Evolutionary conservation across 2,113 vertebrate genomes (phyloP), one percentile per base, ranked within the genome.

Genomic region (Mesoclemmys tuberculata): DNA sequence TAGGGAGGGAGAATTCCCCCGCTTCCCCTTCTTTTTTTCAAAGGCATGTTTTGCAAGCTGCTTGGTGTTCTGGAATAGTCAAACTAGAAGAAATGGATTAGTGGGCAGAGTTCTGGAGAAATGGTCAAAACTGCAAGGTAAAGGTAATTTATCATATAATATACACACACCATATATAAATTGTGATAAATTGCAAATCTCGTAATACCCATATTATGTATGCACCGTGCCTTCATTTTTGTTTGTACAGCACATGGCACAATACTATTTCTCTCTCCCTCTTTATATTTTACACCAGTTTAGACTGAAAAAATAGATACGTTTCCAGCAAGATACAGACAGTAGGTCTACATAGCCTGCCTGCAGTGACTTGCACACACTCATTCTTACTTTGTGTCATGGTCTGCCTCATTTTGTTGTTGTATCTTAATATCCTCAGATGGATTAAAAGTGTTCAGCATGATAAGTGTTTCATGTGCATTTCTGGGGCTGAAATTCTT

Each of bases 131-230:
- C 89, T 64, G 46, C 79, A 92, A 95, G 87, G 90, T 95, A 80
- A 94, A 94, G 80, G 82, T 56, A 90, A 49, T 77, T 92, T 96
- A 92, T 93, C 92, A 93, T 84, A 68, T 87, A 31, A 87, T 86
- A 90, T 96, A 31, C 93, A 90, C 93, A 89, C 90, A 92, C 89
- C 97, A 87, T 93, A 96, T 96, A 94, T 92, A 93, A 90, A 71
- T 38, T 84, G 80, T 94, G 86, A 93, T 92, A 92, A 87, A 82
- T 87, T 94, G 29, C 82, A 96, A 80, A 96, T n/a, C n/a, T 38
- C 22, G 19, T 71, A 9, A 38, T 71, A 38, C 21, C 3, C 18
- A 35, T 19, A 71, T 71, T 68, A 19, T n/a, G 18, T 68, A 14
- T 68, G 35, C 35, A 68, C 29, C 8, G n/a, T 71, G 14, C 35